phyloP scores from a whole-genome alignment of 2,113 vertebrate genomes.

The Myocastor coypus region DNA sequence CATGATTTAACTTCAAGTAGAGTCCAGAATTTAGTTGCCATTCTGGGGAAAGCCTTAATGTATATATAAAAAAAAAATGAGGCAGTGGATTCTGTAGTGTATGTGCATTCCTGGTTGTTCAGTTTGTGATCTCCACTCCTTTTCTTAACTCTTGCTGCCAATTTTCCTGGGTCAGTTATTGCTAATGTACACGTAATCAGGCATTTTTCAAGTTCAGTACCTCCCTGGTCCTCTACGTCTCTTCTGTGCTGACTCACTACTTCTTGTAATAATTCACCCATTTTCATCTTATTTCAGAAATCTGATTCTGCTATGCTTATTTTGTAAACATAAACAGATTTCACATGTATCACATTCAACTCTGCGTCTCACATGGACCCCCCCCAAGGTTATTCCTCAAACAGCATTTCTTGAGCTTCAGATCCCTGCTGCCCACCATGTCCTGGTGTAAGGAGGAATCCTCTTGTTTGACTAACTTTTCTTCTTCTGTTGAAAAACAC shows the following conservation, averaged over 20 bases:
- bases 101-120: neutral
- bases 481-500: neutral
- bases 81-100: neutral
- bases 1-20: neutral
- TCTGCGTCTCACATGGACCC: neutral
- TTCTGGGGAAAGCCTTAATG: neutral
- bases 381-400: conserved; percentile 7
- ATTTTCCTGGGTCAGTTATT: neutral
- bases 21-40: neutral
- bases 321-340: conserved; percentile 46
- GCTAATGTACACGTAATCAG: neutral
- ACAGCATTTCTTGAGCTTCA: conserved; percentile 33
- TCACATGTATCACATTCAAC: conserved; percentile 24
- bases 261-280: neutral
- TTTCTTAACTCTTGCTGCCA: neutral
- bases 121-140: neutral
- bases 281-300: conserved; percentile 47
- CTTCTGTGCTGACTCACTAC: neutral
- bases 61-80: neutral
- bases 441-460: neutral
- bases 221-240: neutral
- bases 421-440: neutral
- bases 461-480: neutral
- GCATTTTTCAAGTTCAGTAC: neutral
- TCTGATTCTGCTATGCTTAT: conserved; percentile 5